Conservation (phyloP, 2,888 invertebrate genomes). For the Drosophila helvetica region DNA sequence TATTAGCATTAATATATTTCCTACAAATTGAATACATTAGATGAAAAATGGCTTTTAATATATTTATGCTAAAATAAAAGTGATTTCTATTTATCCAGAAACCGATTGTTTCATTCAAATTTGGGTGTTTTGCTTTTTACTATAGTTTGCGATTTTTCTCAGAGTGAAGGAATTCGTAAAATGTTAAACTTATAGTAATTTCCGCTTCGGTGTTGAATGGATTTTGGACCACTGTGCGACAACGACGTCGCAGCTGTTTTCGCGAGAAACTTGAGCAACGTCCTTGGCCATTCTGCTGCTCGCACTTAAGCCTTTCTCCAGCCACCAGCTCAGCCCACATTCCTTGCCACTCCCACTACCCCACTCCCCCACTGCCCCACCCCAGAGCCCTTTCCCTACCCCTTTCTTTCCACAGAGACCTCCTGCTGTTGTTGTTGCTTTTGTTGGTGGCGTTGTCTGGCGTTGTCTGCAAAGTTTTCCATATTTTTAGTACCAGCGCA, state of each 20-base stretch:
- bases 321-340: conserved; percentile 15
- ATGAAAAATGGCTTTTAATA: too few species aligned
- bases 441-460: conserved; percentile 61
- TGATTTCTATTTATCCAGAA: too few species aligned
- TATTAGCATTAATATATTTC: too few species aligned
- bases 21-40: too few species aligned
- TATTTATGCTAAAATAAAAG: too few species aligned
- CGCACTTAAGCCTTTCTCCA: conserved; percentile 51
- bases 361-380: background rate
- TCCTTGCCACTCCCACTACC: background rate
- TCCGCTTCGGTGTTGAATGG: too few species aligned
- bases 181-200: too few species aligned
- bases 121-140: too few species aligned
- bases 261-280: conserved; percentile 77
- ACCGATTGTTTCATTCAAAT: too few species aligned
- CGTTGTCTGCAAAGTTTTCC: conserved; percentile 75
- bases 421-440: conserved; percentile 48
- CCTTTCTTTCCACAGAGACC: conserved; percentile 8
- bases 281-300: conserved; percentile 66
- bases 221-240: conserved; percentile 9
- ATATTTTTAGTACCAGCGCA: conserved; percentile 69
- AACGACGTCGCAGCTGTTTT: conserved; percentile 59
- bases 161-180: too few species aligned
- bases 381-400: background rate
- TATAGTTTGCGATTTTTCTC: too few species aligned